Evolutionary conservation across 2,113 vertebrate genomes (phyloP), one percentile per base, ranked within the genome.

Genomic region (Engraulis encrasicolus): DNA sequence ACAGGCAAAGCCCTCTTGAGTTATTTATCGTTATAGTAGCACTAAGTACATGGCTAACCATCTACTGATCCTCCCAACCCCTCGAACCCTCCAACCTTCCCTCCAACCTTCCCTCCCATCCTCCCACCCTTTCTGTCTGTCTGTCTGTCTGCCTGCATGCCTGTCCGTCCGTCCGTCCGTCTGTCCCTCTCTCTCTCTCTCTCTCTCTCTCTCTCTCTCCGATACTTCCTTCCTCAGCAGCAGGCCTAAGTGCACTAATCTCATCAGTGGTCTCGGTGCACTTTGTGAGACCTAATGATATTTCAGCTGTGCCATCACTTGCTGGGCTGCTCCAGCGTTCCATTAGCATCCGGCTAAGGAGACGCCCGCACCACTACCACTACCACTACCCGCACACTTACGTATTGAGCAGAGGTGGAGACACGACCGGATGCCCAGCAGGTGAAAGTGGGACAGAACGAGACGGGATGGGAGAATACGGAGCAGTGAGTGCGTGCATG

Each of bases 231-330:
- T n/a, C n/a, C n/a, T n/a, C n/a, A n/a, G n/a, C 54, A 61, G 54
- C 54, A 23, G n/a, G 54, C 54, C 54, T 61, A 61, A 61, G 54
- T 61, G 54, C 54, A 23, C 54, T 61, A 23, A 61, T 61, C 54
- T 61, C 54, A 61, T 61, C 54, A 61, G 20, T 23, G 54, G n/a
- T 61, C 54, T 23, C 54, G 27, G 54, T 61, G 54, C 54, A 61
- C 50, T 61, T 61, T 61, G 27, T 61, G 54, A 61, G 54, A 2
- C 54, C 54, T 61, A 61, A 61, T 61, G 54, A 23, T 23, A 61
- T 61, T 61, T 61, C 54, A 19, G 20, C n/a, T 61, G 54, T 4
- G 54, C 54, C 54, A 23, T 19, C 54, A 23, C 54, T 61, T 23
- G 2, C 54, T 27, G n/a, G 54, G 54, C 54, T 23, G 54, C 20